Evolutionary conservation across 1,140 invertebrate genomes (phyloP), one percentile per base, ranked within the genome.

Genomic region (Cydia amplana): DNA sequence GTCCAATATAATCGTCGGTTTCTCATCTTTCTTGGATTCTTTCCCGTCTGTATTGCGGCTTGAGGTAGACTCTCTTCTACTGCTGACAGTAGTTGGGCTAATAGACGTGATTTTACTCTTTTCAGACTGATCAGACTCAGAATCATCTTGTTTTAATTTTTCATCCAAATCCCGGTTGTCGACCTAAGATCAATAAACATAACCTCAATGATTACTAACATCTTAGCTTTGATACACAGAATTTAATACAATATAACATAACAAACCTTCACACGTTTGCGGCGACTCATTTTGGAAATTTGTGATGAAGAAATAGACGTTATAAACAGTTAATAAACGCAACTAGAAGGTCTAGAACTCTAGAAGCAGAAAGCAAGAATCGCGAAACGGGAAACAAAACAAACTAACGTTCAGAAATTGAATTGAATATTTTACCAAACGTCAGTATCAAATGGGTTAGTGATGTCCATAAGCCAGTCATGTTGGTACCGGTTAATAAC

Each of bases 131-230:
- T 95, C 95, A 2, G 94, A 94, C 73, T 93, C 91, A 81, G 94
- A 95, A 84, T 95, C 95, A 81, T 96, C 95, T 75, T 95, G 95
- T 82, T 94, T 95, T 75, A 94, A 93, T 84, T 96, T 96, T 76
- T 96, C 95, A 82, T 96, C 95, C 82, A 95, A 92, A 88, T 96
- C 95, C 79, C 94, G 94, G 78, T 94, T 94, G 82, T 96, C 95
- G 77, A 95, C 94, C 95, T 96, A 78, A 87, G 81, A 83, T 83
- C 84, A 77, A 89, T 80, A 89, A 87, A 89, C 77, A 91, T 87
- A 90, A 89, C 86, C 85, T 87, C 36, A 76, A 75, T 28, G 75
- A 75, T 79, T 64, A 72, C 75, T 77, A 63, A 74, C 60, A 70
- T 77, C 76, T 82, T 78, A 85, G 10, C 7, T 60, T 60, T n/a